These are phyloP conservation scores for Physocephala rufipes DNA, from an alignment of 2,888 invertebrate genomes.

Conservation along the genomic window DNA sequence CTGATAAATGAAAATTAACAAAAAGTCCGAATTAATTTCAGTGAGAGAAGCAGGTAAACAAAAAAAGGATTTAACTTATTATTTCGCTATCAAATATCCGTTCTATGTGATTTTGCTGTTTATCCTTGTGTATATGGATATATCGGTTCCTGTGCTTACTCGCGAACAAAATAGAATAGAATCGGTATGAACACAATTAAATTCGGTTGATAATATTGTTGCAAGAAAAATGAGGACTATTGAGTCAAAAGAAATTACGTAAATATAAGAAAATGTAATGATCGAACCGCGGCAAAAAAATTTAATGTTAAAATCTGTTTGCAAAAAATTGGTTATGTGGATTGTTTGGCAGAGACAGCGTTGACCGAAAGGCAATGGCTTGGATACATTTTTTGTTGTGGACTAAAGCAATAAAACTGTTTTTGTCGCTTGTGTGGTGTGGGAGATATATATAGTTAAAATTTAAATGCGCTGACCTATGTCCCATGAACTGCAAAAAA, in stretches of 20 bases:
- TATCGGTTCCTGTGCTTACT: not conserved
- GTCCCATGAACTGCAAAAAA: no score
- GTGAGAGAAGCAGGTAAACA: slow-evolving; percentile 9
- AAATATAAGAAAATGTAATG: not conserved
- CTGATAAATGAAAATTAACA: no score
- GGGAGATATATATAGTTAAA: no score
- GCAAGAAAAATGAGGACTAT: not conserved
- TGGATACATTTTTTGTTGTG: no score
- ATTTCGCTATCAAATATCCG: no score
- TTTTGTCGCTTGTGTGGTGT: no score
- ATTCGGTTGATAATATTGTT: not conserved
- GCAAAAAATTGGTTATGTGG: slow-evolving; percentile 6
- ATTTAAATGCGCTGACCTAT: no score
- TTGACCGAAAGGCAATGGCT: no score
- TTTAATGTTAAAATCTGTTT: not conserved
- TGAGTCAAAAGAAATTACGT: not conserved
- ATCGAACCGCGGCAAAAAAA: not conserved
- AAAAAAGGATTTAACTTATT: not conserved
- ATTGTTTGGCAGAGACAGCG: not conserved
- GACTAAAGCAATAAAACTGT: no score
- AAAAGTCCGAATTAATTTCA: not conserved
- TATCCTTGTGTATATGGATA: no score
- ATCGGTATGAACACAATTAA: not conserved
- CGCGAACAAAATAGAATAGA: not conserved
- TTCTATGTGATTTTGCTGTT: no score